phyloP scores from a whole-genome alignment of 1,140 invertebrate genomes.

The Drosophila repleta region DNA sequence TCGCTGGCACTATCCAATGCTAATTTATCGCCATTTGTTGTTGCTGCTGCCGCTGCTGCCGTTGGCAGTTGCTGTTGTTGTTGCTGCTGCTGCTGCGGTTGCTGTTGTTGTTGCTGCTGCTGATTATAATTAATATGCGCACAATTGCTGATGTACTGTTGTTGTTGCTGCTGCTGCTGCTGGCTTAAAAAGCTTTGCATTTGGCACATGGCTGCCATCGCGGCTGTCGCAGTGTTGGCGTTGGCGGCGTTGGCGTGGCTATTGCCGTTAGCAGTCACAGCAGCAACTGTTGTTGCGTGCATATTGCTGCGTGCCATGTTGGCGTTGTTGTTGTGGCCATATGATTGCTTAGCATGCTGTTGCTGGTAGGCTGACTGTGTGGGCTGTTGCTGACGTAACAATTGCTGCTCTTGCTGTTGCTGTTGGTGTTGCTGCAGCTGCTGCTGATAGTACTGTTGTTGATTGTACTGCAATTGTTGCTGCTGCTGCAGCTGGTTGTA shows the following conservation, averaged over 20 bases:
- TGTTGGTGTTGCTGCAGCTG: conserved; percentile 44
- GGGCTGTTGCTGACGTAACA: conserved; percentile 62
- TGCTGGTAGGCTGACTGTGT: conserved; percentile 55
- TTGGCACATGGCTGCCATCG: conserved; percentile 75
- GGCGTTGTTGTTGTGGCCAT: conserved; percentile 54
- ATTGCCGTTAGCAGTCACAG: conserved; percentile 45
- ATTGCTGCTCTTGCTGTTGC: conserved; percentile 52
- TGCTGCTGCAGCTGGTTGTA: conserved; percentile 49
- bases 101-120: conserved; percentile 38
- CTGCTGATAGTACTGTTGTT: conserved; percentile 55
- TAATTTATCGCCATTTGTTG: conserved; percentile 62
- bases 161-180: conserved; percentile 53
- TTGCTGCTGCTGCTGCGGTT: conserved; percentile 20
- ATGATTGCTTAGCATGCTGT: conserved; percentile 55
- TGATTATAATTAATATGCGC: conserved; percentile 62
- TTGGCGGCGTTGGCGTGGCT: conserved; percentile 33
- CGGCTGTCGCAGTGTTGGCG: conserved; percentile 51
- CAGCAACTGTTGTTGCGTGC: conserved; percentile 47
- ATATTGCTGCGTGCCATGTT: conserved; percentile 53
- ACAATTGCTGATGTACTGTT: conserved; percentile 52
- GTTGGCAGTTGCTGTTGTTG: conserved; percentile 28
- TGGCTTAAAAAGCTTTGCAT: conserved; percentile 75
- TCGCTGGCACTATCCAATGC: conserved; percentile 89
- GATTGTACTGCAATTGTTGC: conserved; percentile 34
- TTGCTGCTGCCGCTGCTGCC: conserved; percentile 12